phyloP scores from a whole-genome alignment of 2,888 invertebrate species.

The Aethes cnicana region DNA sequence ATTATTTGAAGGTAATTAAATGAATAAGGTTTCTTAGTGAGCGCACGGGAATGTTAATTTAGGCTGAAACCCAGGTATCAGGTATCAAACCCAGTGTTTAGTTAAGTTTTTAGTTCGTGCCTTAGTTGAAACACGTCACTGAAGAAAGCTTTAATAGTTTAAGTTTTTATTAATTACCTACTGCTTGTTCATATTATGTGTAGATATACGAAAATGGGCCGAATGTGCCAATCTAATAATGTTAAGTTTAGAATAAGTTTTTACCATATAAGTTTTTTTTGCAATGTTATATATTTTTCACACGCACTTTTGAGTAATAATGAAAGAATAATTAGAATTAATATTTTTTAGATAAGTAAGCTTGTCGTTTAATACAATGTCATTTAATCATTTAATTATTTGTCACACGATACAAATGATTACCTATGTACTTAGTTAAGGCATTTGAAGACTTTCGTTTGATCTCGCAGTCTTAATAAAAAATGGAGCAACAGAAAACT shows the following conservation, averaged over 20 bases:
- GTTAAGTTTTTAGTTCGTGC: conserved; percentile 10
- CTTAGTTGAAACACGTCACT: conserved; percentile 41
- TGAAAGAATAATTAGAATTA: too few species aligned
- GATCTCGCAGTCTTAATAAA: conserved; percentile 78
- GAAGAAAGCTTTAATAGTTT: conserved; percentile 63
- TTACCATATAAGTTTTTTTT: conserved; percentile 20
- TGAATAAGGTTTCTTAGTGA: conserved; percentile 22
- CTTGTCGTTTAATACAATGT: too few species aligned
- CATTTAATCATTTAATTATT: conserved; percentile 37
- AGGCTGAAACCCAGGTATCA: conserved; percentile 27
- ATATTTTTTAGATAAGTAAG: too few species aligned
- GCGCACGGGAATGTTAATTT: conserved; percentile 26
- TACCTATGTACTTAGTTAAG: conserved; percentile 49
- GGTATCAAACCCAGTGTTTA: conserved; percentile 24
- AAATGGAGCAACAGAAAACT: conserved; percentile 43
- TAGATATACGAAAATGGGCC: conserved; percentile 56
- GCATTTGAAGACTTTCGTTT: conserved; percentile 78
- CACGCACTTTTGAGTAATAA: too few species aligned
- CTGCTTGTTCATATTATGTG: conserved; percentile 18
- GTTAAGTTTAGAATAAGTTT: conserved; percentile 12
- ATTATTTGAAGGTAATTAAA: conserved; percentile 36
- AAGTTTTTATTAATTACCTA: conserved; percentile 34
- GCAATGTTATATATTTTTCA: conserved; percentile 36
- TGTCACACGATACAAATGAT: conserved; percentile 36
- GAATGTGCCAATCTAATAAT: conserved; percentile 66